Evolutionary conservation across 2,888 invertebrate species (phyloP), one percentile per base, ranked within the genome.

Genomic region (Macrophya alboannulata): DNA sequence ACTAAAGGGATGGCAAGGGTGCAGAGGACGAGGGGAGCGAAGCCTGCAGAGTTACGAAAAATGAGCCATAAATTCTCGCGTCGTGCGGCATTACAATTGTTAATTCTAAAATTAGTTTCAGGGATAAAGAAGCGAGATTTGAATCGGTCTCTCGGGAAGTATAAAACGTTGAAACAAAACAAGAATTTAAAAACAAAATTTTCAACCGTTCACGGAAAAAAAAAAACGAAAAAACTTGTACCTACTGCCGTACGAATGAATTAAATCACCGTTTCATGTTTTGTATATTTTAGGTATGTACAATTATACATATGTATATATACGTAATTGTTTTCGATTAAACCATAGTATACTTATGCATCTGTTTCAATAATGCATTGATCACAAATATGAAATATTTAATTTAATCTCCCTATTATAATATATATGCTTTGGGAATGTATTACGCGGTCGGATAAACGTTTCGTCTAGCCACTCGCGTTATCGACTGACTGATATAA

Each of bases 51-150:
- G 89, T 88, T 87, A 89, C 88, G 89, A 89, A 90, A 89, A 90
- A 89, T 89, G 87, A 87, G 88, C 88, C 87, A 90, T 90, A 90
- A 90, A 90, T 90, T 90, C 87, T 87, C 88, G 85, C 88, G 87
- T 87, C 88, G 88, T 86, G 25, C 86, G 77, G 86, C 85, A 86
- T 87, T 84, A 88, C 88, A 88, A 89, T 89, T 88, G 89, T 88
- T 89, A 90, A 90, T 90, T 88, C 88, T 89, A 88, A 89, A 90
- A 90, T 90, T 90, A 89, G 88, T 89, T 90, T 89, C 89, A 71
- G 51, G 77, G 48, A 71, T 59, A 72, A 81, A 65, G 85, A 82
- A 72, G 71, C 81, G 82, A 71, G 68, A 82, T 83, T 85, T 82
- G 81, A 68, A 81, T 82, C 68, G 85, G 62, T 79, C 77, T 85